Evolutionary conservation across 2,888 invertebrate species (phyloP), one percentile per base, ranked within the genome.

Genomic region (Agriotes lineatus): DNA sequence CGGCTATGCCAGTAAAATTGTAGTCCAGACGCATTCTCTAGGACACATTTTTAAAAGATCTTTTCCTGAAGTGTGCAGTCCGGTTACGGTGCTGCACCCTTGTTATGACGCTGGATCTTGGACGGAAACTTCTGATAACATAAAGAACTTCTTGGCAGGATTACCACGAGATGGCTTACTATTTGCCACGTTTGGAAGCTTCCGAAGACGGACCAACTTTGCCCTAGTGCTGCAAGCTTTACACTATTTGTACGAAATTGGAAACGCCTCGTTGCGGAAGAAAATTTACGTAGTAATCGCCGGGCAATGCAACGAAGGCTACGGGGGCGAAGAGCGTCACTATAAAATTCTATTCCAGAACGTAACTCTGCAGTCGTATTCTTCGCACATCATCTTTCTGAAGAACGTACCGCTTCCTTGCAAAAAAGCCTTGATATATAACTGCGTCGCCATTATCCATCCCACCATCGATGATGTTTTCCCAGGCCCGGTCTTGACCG

Each of bases 221-320:
- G 76, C 76, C 52, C 58, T 83, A 44, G 78, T 79, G 10, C 37
- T 82, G 25, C 79, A 82, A 5, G 78, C 82, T 0, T 81, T 83
- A 45, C 82, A 82, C 52, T 67, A 80, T 5, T 71, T 82, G 7
- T 69, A 82, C 12, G 69, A 76, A n/a, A 64, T 78, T 9, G 72
- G 76, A 1, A 76, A 76, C 5, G 78, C 79, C 19, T 68, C 73
- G 12, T 57, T 77, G 2, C 74, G 77, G 12, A 77, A 79, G 2
- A 78, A 79, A 67, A 74, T 80, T 30, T 82, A 82, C 59, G 65
- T 83, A 30, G 79, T 82, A 0, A 77, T 83, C 19, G 83, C 81
- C 0, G 82, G 82, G 0, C 76, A 79, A 60, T 82, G 79, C 61
- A 72, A 59, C 14, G 75, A 74, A 44, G 66, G 12, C 9, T 72